Conservation (phyloP, 2,113 vertebrate species). For the Sapayoa aenigma region DNA sequence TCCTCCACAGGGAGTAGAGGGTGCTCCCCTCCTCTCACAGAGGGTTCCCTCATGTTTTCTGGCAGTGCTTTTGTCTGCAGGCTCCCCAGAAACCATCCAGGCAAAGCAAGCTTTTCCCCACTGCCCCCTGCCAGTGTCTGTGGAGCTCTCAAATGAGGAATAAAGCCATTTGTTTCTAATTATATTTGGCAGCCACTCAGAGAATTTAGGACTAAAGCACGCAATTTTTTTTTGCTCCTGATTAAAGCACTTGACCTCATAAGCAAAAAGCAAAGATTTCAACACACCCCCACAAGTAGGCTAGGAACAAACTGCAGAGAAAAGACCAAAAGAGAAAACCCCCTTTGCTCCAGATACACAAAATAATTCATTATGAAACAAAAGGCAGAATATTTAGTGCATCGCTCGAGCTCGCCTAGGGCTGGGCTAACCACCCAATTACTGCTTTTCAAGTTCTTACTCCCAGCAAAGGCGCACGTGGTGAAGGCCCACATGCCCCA, state of each 20-base stretch:
- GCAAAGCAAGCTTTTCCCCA: neutral
- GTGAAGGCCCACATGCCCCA: neutral
- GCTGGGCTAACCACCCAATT: conserved; percentile 4
- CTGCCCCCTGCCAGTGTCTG: neutral
- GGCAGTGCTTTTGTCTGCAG: neutral
- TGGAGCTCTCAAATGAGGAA: conserved; percentile 23
- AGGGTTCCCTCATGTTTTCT: neutral
- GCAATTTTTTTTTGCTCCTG: conserved; percentile 42
- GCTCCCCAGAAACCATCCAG: neutral
- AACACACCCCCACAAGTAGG: conserved; percentile 14
- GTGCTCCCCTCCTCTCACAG: neutral
- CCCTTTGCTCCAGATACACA: conserved; percentile 34
- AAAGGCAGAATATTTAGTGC: conserved; percentile 32
- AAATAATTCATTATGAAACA: conserved; percentile 51
- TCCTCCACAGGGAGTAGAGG: neutral
- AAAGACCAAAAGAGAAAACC: neutral
- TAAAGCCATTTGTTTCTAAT: conserved; percentile 69
- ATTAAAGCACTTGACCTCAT: conserved; percentile 64
- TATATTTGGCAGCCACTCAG: conserved; percentile 52
- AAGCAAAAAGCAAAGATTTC: conserved; percentile 61
- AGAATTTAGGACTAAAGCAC: conserved; percentile 50
- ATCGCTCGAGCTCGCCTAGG: neutral
- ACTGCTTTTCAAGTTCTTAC: neutral
- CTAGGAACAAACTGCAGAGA: conserved; percentile 6
- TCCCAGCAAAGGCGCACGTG: rapidly evolving